A percentile compares a stretch with the other conserved stretches of the same genome.
Evolutionary conservation across 2,113 vertebrate species (phyloP).

Genomic region (Dendrocopos noguchii): DNA sequence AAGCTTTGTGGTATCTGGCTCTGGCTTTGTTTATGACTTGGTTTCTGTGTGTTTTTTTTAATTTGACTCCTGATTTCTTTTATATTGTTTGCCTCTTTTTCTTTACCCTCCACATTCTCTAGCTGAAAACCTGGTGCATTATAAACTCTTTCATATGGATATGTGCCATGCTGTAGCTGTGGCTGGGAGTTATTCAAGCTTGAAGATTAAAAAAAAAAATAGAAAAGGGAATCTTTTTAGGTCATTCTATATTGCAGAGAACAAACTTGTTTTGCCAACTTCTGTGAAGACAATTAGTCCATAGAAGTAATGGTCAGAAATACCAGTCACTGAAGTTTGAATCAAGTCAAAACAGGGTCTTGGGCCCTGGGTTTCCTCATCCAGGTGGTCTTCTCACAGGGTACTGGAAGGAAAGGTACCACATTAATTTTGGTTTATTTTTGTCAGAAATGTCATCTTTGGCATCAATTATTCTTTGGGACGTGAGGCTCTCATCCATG

Average conservation of each 20-base stretch:
- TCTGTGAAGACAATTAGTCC: background rate
- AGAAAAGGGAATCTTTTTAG: background rate
- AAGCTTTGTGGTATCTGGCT: constrained; percentile 43
- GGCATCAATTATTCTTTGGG: background rate
- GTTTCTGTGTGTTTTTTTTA: constrained; percentile 26
- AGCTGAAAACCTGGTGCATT: constrained; percentile 10
- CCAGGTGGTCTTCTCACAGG: background rate
- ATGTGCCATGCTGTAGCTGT: background rate
- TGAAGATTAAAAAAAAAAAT: background rate
- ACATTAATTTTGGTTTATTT: background rate
- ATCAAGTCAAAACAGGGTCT: background rate
- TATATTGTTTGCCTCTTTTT: constrained; percentile 1
- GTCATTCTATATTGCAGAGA: background rate
- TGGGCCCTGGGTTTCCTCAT: background rate
- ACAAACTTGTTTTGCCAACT: background rate
- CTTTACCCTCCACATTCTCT: background rate
- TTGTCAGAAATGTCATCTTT: background rate
- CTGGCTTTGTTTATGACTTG: constrained; percentile 39
- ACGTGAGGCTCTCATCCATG: background rate
- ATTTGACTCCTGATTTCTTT: constrained; percentile 26
- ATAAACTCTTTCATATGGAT: background rate
- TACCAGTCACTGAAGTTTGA: background rate
- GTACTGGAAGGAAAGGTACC: background rate
- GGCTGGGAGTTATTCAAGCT: background rate
- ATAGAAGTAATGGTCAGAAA: background rate